Percentiles rank a stretch among this genome's conserved stretches.
Conservation (phyloP, 2,797 vertebrate genomes). For the Pampus argenteus region DNA sequence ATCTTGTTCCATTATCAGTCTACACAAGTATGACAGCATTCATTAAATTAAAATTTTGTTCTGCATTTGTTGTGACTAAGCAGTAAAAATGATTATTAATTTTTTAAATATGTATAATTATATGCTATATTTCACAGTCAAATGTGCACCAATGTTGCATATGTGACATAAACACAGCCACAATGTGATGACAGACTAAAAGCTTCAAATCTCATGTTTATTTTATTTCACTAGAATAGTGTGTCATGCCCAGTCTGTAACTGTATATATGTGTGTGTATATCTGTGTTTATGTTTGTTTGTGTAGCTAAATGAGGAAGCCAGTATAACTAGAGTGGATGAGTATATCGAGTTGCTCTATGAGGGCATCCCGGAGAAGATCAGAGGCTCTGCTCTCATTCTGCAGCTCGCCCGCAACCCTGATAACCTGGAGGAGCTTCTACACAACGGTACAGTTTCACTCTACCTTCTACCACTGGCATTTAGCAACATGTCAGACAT, state of each 20-base stretch:
- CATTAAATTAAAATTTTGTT: neutral
- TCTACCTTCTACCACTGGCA: neutral
- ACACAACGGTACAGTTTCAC: conserved; percentile 85
- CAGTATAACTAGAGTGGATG: conserved; percentile 72
- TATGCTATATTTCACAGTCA: too few relatives aligned
- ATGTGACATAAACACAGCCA: neutral
- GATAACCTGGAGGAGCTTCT: conserved; percentile 94
- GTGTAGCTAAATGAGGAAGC: conserved; percentile 73
- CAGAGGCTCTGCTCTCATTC: conserved; percentile 89
- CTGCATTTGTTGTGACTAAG: too few relatives aligned
- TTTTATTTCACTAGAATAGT: neutral
- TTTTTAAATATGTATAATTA: too few relatives aligned
- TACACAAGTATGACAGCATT: neutral
- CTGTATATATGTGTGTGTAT: conserved; percentile 2
- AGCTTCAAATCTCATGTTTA: neutral
- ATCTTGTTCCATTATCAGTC: neutral
- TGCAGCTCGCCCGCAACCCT: conserved; percentile 93
- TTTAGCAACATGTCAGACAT: neutral
- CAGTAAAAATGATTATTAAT: too few relatives aligned
- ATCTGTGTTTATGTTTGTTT: conserved; percentile 11
- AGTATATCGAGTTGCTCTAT: conserved; percentile 92
- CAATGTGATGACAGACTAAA: neutral
- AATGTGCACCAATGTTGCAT: neutral
- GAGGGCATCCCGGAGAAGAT: conserved; percentile 93
- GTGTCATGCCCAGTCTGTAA: neutral